Base-by-base conservation (phyloP, 2,113 vertebrate genomes). In the Zingel zingel region DNA sequence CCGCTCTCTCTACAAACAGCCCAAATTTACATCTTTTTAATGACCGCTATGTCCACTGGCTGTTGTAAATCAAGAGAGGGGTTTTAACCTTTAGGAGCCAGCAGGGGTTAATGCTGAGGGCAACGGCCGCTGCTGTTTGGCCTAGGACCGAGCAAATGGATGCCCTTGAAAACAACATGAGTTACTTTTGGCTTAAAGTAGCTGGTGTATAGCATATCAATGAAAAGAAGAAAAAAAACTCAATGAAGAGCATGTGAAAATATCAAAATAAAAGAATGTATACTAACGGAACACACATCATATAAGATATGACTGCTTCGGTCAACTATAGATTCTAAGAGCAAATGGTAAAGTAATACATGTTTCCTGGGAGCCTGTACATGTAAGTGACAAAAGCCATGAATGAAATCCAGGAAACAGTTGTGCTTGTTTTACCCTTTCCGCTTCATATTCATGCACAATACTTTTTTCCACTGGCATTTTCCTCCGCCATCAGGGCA, bases 1-100 rank as follows among this genome's bases (percentile, higher is more conserved):
- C 85, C 80, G 90, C 77, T 89, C 86, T 87, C 82, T 90, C 77
- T 73, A 45, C 89, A 85, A 94, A 87, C 85, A 85, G 67, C 54
- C 81, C 74, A 89, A 87, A 95, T 95, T 92, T 94, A 94, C 92
- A 94, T 95, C 56, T 79, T 89, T 94, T 93, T 94, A 94, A 94
- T 90, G 91, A 83, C 83, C 9, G 72, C 85, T 62, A 85, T 92
- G 89, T 94, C 92, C 89, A 87, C 87, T 82, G 82, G 76, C 85
- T 59, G 79, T 84, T 89, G 90, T 95, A 95, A 96, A 95, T 95
- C 91, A 92, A 77, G 43, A 74, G 56, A 78, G 83, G 62, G 83
- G 81, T 85, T 88, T 90, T 90, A 92, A 91, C 91, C 88, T 92
- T 80, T 53, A 83, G 86, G 86, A 92, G 82, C 82, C 83, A 73